Conservation (phyloP, 2,888 invertebrate genomes). For the Hypsopygia costalis region DNA sequence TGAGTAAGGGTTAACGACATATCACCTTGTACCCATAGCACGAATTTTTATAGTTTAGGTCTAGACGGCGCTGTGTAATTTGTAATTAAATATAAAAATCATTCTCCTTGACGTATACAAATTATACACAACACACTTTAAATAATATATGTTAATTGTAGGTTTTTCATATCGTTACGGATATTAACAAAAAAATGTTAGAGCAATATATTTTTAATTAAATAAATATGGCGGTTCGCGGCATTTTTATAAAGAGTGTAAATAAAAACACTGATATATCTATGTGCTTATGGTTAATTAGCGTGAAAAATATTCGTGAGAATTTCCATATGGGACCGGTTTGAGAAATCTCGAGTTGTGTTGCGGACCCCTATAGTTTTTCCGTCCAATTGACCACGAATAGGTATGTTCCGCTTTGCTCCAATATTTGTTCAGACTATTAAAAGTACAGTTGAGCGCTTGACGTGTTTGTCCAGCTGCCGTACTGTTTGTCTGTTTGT, state of each 20-base stretch:
- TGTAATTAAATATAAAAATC: too few relatives aligned
- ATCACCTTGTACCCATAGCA: too few relatives aligned
- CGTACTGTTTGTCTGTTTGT: constrained; percentile 26
- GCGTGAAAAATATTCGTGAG: constrained; percentile 30
- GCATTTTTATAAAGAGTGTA: constrained; percentile 9
- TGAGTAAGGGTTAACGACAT: too few relatives aligned
- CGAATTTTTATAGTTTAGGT: too few relatives aligned
- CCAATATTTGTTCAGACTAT: constrained; percentile 52
- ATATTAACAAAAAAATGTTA: too few relatives aligned
- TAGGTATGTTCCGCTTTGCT: constrained; percentile 37
- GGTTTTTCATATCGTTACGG: too few relatives aligned
- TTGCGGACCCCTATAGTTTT: constrained; percentile 34
- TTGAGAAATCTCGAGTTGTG: too few relatives aligned
- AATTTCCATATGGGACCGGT: constrained; percentile 24
- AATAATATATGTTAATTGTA: too few relatives aligned
- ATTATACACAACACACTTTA: too few relatives aligned
- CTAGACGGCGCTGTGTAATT: too few relatives aligned
- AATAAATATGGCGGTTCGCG: background rate
- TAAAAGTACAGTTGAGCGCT: constrained; percentile 43
- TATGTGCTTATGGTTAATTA: constrained; percentile 22
- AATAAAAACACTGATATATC: constrained; percentile 2
- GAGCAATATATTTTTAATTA: background rate
- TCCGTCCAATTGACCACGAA: constrained; percentile 55
- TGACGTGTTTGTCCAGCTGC: constrained; percentile 59
- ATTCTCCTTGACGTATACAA: too few relatives aligned